A percentile compares a stretch with the other conserved stretches of the same genome.
phyloP scores from a whole-genome alignment of 1,140 invertebrate genomes.

The Trachymyrmex septentrionalis region DNA sequence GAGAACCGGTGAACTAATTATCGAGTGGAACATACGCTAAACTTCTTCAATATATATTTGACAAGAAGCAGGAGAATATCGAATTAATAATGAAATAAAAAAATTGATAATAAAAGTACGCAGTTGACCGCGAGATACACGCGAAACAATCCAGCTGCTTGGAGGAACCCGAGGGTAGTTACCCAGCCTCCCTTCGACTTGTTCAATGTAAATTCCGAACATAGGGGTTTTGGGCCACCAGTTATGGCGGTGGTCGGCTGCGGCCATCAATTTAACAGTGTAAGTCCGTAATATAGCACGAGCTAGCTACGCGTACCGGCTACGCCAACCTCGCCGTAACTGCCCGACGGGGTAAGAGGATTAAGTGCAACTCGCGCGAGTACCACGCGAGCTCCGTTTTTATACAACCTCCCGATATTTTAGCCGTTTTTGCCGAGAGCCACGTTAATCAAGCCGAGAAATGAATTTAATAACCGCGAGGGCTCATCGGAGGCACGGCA shows the following conservation, averaged over 20 bases:
- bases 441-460: constrained; percentile 76
- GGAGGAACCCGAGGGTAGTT: constrained; percentile 53
- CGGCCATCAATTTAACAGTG: constrained; percentile 74
- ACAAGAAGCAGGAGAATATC: neutral
- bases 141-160: constrained; percentile 8
- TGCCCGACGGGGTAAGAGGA: constrained; percentile 73
- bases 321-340: constrained; percentile 48
- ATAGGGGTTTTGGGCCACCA: constrained; percentile 66
- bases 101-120: constrained; percentile 55
- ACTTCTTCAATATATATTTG: constrained; percentile 37
- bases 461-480: constrained; percentile 75
- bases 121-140: constrained; percentile 10
- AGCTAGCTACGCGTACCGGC: constrained; percentile 40
- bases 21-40: neutral
- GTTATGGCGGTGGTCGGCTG: constrained; percentile 60
- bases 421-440: constrained; percentile 66
- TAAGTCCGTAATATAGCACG: constrained; percentile 76
- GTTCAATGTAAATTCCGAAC: constrained; percentile 74
- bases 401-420: constrained; percentile 74
- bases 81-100: constrained; percentile 64
- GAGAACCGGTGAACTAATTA: neutral
- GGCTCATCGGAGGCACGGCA: constrained; percentile 50
- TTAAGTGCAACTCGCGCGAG: constrained; percentile 70
- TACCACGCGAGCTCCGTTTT: constrained; percentile 66
- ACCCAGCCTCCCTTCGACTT: constrained; percentile 35